Conservation (phyloP, 2,888 invertebrate species). For the Blomia tropicalis region DNA sequence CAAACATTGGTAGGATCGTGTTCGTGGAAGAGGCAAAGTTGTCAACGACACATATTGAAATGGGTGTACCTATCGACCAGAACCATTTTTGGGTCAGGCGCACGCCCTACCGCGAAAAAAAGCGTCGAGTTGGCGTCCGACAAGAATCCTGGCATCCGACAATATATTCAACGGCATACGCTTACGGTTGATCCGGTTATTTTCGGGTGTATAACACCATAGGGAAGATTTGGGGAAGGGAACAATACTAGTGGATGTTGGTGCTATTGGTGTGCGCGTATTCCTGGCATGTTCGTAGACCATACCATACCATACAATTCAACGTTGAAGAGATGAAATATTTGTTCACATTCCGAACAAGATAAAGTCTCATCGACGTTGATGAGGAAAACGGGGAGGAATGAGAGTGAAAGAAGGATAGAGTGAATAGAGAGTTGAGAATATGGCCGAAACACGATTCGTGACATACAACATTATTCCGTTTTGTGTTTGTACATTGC, state of each 20-base stretch:
- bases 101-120: too few relatives aligned
- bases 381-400: too few relatives aligned
- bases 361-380: too few relatives aligned
- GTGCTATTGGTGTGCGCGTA: too few relatives aligned
- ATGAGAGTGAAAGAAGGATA: too few relatives aligned
- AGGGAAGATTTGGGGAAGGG: too few relatives aligned
- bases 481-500: too few relatives aligned
- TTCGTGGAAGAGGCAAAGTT: background rate
- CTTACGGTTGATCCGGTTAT: background rate
- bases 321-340: background rate
- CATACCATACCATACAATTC: background rate
- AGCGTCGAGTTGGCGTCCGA: background rate
- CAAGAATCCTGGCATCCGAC: background rate
- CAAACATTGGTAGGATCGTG: background rate
- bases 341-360: background rate
- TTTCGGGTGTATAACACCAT: background rate
- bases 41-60: background rate
- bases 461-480: too few relatives aligned
- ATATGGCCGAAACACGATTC: too few relatives aligned
- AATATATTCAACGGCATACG: background rate
- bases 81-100: constrained; percentile 12
- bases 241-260: too few relatives aligned
- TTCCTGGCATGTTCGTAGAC: background rate
- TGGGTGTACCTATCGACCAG: background rate
- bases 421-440: too few relatives aligned